Conservation (phyloP, 2,113 vertebrate genomes). For the Tachysurus vachellii region DNA sequence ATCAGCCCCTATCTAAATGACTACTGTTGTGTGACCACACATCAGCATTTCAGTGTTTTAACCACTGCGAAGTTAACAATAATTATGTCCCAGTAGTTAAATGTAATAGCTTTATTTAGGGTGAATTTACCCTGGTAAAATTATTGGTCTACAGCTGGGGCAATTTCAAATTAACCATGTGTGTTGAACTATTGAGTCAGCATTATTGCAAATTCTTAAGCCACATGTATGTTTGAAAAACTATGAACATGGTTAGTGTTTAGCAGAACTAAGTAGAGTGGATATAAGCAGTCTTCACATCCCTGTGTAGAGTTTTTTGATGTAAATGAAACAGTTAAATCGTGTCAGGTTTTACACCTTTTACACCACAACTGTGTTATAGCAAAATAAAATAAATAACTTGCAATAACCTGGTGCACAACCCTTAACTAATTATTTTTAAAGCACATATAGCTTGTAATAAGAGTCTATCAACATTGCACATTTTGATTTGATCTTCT, state of each 20-base stretch:
- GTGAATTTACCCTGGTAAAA: slow-evolving; percentile 7
- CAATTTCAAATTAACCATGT: background rate
- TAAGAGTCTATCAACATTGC: background rate
- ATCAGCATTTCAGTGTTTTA: slow-evolving; percentile 70
- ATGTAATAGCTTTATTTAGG: slow-evolving; percentile 16
- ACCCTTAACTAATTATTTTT: background rate
- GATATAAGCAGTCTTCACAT: background rate
- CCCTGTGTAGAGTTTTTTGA: background rate
- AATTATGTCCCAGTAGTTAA: slow-evolving; percentile 30
- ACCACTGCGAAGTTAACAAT: slow-evolving; percentile 59
- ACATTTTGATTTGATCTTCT: background rate
- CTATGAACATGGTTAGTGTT: background rate
- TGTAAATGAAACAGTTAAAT: background rate
- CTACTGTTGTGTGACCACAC: slow-evolving; percentile 74
- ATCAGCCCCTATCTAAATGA: slow-evolving; percentile 76
- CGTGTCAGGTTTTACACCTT: background rate
- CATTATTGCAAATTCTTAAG: background rate
- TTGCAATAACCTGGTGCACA: background rate
- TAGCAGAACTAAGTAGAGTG: background rate
- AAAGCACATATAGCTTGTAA: background rate
- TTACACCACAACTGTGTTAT: background rate
- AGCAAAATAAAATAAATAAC: background rate
- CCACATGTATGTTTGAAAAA: background rate
- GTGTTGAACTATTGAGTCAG: background rate
- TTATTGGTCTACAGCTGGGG: background rate